Evolutionary conservation across 2,113 vertebrate species (phyloP).

Genomic region (Rhabdomys dilectus): DNA sequence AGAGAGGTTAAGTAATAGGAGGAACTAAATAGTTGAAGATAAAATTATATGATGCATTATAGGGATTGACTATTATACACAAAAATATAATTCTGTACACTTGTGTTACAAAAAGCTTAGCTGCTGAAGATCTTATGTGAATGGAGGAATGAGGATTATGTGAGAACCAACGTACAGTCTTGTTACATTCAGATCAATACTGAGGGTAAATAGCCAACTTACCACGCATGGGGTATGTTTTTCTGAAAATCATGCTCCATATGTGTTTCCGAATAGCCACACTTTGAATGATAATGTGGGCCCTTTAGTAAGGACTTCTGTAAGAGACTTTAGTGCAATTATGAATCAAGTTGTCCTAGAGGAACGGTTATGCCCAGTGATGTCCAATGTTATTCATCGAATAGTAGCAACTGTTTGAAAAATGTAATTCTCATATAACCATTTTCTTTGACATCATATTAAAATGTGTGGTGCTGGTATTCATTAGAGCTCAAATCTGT

Average conservation of each 20-base stretch:
- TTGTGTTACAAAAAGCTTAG: not conserved
- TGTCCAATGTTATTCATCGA: not conserved
- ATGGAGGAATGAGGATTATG: fast-evolving
- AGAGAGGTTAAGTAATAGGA: constrained; percentile 11
- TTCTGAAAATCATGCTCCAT: not conserved
- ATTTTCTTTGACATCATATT: not conserved
- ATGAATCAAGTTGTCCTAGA: not conserved
- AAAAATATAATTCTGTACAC: not conserved
- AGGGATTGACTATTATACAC: not conserved
- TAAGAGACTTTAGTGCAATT: not conserved
- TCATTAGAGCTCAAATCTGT: not conserved
- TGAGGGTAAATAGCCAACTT: not conserved
- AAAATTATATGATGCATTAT: constrained; percentile 66
- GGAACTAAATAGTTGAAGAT: constrained; percentile 73
- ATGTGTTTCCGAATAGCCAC: not conserved
- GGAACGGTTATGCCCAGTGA: not conserved
- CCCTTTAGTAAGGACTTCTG: not conserved
- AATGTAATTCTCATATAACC: not conserved
- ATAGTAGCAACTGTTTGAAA: not conserved
- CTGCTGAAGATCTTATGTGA: not conserved
- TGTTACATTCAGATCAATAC: not conserved
- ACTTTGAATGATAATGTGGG: not conserved
- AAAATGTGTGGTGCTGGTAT: not conserved
- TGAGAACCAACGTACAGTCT: not conserved
- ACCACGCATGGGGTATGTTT: not conserved